Percentiles rank a stretch among this genome's conserved stretches.
Conservation (phyloP, 1,140 invertebrate genomes). For the Drosophila orosa region DNA sequence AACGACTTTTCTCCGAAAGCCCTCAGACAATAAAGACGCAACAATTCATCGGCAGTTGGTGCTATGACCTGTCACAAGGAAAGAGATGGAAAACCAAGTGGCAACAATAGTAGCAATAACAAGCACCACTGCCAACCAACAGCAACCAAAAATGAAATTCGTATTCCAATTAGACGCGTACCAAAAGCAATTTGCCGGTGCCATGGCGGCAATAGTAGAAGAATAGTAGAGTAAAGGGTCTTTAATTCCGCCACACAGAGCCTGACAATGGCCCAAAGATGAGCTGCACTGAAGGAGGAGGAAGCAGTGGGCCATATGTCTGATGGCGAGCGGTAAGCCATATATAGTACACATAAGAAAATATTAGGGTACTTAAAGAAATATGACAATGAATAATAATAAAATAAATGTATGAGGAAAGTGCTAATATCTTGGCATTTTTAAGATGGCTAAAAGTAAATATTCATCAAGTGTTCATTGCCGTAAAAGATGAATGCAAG, state of each 20-base stretch:
- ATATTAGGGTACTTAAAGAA: neutral
- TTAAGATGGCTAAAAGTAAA: neutral
- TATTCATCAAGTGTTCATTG: neutral
- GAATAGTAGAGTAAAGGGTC: slow-evolving; percentile 43
- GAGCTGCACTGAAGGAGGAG: slow-evolving; percentile 14
- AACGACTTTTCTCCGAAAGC: neutral
- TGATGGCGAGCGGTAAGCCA: slow-evolving; percentile 11
- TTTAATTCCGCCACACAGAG: slow-evolving; percentile 78
- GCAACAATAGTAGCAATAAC: slow-evolving; percentile 32
- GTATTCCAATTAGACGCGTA: slow-evolving; percentile 77
- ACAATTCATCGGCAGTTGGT: slow-evolving; percentile 13
- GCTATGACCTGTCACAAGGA: slow-evolving; percentile 65
- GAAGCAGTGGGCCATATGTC: slow-evolving; percentile 26
- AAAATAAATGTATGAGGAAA: neutral
- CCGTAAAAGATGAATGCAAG: neutral
- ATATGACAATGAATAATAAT: neutral
- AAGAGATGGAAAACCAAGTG: slow-evolving; percentile 18
- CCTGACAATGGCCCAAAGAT: slow-evolving; percentile 37
- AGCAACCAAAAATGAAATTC: slow-evolving; percentile 62
- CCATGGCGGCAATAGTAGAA: slow-evolving; percentile 28
- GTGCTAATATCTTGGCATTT: neutral
- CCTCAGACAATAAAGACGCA: slow-evolving; percentile 1
- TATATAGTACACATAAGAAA: slow-evolving; percentile 4
- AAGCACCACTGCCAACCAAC: slow-evolving; percentile 3
- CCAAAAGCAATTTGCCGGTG: slow-evolving; percentile 72